Conservation (phyloP, 2,797 vertebrate genomes). For the Poeciliopsis paucimaculata region DNA sequence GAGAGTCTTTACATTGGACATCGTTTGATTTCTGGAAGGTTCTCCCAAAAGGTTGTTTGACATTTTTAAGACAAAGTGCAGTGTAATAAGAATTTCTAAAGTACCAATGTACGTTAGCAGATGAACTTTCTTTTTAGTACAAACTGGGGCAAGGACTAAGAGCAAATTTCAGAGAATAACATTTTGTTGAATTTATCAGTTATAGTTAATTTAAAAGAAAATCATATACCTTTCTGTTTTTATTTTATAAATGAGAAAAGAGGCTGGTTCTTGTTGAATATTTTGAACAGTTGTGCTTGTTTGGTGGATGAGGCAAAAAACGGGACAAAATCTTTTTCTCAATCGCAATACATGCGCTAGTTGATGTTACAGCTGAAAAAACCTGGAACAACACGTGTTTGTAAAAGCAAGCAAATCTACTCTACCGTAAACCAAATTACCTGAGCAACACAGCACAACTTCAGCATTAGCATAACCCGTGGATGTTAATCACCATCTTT, state of each 20-base stretch:
- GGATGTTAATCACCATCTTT: not conserved
- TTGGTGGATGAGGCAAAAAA: not conserved
- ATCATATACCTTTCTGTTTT: not conserved
- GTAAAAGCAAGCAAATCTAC: not conserved
- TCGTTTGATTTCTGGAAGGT: not conserved
- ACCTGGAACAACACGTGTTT: not conserved
- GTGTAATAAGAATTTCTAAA: conserved; percentile 3
- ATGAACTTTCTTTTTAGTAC: not conserved
- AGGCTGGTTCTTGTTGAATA: not conserved
- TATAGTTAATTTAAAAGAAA: not conserved
- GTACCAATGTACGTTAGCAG: not conserved
- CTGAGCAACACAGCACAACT: not conserved
- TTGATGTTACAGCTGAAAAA: not conserved
- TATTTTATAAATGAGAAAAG: not conserved
- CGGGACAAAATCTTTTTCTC: not conserved
- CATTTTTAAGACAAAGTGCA: not conserved
- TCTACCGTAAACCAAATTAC: not conserved
- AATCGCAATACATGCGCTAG: not conserved
- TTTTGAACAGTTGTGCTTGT: not conserved
- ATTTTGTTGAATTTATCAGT: not conserved
- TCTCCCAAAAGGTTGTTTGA: not conserved
- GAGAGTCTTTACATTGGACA: not conserved
- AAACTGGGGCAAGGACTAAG: not conserved
- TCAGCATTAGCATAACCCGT: not conserved
- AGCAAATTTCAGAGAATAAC: not conserved